Percentiles rank a stretch among this genome's conserved stretches.
These are phyloP conservation scores for Dorcus parallelipipedus DNA, from an alignment of 2,888 invertebrate genomes.

Conservation along the genomic window DNA sequence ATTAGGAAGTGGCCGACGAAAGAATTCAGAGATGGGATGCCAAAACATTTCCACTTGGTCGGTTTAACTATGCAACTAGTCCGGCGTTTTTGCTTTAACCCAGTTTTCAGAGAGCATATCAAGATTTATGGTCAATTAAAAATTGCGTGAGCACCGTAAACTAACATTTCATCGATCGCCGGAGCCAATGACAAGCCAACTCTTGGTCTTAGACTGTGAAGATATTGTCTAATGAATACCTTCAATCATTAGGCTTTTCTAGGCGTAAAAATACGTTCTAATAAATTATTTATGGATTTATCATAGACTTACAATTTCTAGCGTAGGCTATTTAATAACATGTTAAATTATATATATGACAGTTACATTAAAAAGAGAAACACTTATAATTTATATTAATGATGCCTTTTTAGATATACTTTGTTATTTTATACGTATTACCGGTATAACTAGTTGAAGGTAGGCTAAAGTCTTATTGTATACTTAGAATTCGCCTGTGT, in stretches of 20 bases:
- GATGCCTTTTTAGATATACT: not conserved
- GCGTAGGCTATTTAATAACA: conserved; percentile 13
- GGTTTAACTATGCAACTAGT: too few relatives aligned
- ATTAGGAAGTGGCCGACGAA: too few relatives aligned
- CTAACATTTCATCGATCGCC: not conserved
- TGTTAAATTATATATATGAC: conserved; percentile 15
- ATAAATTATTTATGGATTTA: conserved; percentile 14
- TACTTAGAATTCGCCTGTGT: too few relatives aligned
- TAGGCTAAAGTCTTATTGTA: not conserved
- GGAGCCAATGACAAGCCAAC: too few relatives aligned
- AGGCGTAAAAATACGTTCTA: conserved; percentile 1
- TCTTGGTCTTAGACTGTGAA: too few relatives aligned
- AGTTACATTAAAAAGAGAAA: conserved; percentile 13
- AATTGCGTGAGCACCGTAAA: not conserved
- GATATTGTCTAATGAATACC: too few relatives aligned
- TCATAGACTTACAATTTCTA: conserved; percentile 3
- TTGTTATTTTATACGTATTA: conserved; percentile 1
- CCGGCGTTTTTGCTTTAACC: too few relatives aligned
- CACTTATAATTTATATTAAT: conserved; percentile 14
- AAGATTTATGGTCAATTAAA: not conserved
- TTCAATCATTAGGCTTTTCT: not conserved
- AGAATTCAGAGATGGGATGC: too few relatives aligned
- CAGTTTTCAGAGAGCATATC: too few relatives aligned
- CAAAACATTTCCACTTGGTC: too few relatives aligned
- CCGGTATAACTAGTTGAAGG: not conserved